Conservation (phyloP, 2,113 vertebrate species). For the Anthoscopus minutus region DNA sequence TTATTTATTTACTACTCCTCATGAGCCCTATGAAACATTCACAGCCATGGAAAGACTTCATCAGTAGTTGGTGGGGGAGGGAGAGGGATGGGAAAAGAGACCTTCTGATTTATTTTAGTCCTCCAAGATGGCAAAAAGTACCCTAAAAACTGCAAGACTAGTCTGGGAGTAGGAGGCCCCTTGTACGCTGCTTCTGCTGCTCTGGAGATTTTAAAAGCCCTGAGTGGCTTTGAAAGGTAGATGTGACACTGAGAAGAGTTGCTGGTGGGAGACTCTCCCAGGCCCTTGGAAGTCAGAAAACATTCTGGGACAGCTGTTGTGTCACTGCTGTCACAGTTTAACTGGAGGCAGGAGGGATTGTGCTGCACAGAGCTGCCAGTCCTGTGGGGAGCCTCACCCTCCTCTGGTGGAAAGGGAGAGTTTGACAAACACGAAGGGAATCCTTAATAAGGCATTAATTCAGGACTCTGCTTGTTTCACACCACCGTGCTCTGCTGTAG, state of each 20-base stretch:
- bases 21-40: not conserved
- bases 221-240: not conserved
- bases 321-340: not conserved
- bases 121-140: not conserved
- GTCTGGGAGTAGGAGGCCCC: not conserved
- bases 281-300: not conserved
- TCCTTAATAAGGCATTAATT: not conserved
- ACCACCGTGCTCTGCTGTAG: not conserved
- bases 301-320: not conserved
- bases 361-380: not conserved
- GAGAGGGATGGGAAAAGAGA: not conserved
- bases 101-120: not conserved
- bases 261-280: not conserved
- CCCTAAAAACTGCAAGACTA: not conserved
- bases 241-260: not conserved
- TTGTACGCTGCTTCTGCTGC: not conserved
- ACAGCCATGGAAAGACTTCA: not conserved
- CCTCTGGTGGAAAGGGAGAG: not conserved
- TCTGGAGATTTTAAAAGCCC: not conserved
- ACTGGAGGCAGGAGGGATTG: not conserved
- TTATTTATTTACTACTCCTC: not conserved
- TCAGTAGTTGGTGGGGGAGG: not conserved
- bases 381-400: fast-evolving
- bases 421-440: not conserved
- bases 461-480: not conserved